These are phyloP conservation scores for Arion vulgaris DNA, from an alignment of 1,140 invertebrate species.

Conservation along the genomic window DNA sequence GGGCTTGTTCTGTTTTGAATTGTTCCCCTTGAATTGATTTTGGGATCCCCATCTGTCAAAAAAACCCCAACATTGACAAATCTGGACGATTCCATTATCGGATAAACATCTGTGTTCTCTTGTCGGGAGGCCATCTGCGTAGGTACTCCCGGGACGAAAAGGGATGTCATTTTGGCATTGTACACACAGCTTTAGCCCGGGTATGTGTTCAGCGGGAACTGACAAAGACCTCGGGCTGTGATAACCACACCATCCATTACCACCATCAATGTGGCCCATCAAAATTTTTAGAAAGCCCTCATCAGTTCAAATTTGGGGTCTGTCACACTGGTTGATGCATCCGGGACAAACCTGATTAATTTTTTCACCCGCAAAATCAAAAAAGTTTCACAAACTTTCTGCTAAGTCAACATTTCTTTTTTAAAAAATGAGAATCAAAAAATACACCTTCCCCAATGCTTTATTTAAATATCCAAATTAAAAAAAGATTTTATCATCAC, in stretches of 20 bases:
- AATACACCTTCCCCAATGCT: too few species aligned
- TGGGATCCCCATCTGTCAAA: slow-evolving; percentile 22
- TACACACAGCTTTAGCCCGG: not conserved
- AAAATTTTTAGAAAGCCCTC: slow-evolving; percentile 24
- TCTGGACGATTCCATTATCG: slow-evolving; percentile 14
- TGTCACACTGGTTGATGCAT: slow-evolving; percentile 28
- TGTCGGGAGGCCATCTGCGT: slow-evolving; percentile 17
- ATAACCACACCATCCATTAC: slow-evolving; percentile 24
- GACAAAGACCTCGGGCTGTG: slow-evolving; percentile 16
- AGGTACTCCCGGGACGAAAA: slow-evolving; percentile 9
- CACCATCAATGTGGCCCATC: slow-evolving; percentile 12
- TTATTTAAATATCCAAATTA: too few species aligned
- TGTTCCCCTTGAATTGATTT: slow-evolving; percentile 20
- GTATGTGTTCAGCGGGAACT: slow-evolving; percentile 18
- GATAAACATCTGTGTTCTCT: slow-evolving; percentile 16
- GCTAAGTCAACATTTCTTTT: too few species aligned
- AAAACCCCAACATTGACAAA: slow-evolving; percentile 22
- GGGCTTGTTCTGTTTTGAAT: slow-evolving; percentile 23
- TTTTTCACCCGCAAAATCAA: slow-evolving; percentile 6
- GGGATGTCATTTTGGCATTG: slow-evolving; percentile 20
- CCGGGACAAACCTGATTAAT: slow-evolving; percentile 17
- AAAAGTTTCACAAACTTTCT: not conserved
- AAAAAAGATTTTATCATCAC: too few species aligned
- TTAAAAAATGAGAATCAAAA: too few species aligned
- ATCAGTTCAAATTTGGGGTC: slow-evolving; percentile 27